Base-by-base conservation (phyloP, 2,797 vertebrate species). In the Arrhamphus sclerolepis region DNA sequence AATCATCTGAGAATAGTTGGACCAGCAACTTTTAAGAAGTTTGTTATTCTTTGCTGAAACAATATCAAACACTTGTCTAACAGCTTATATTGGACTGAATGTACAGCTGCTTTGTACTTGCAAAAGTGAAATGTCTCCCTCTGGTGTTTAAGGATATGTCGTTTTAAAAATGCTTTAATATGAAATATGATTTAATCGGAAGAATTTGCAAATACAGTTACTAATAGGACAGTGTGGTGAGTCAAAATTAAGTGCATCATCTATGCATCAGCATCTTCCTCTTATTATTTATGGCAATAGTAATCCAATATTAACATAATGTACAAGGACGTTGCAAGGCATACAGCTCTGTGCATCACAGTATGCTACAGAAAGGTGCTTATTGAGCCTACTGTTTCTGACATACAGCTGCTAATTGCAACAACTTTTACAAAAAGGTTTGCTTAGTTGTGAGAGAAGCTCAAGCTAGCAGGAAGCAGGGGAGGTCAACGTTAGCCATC, bases 91-190 rank as follows among this genome's bases (percentile, higher is more conserved):
- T 62, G 52, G 63, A 73, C 62, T 67, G 49, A 56, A 63, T 61
- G 62, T 75, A 63, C 56, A 59, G 56, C 51, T 67, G 48, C 67
- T 71, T 52, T 72, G 52, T 44, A 65, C 48, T 65, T 53, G 62
- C 42, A 50, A 58, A 59, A 52, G 81, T 81, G 67, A 79, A 83
- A 86, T 87, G 82, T 81, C 85, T 80, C 86, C 88, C 79, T 85
- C 88, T 85, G 81, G 85, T 84, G 89, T 84, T 81, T 24, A 20
- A 56, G 38, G 17, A 70, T 64, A 24, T 28, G 34, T 13, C 64
- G 51, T 44, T 68, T n/a, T 20, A 56, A 61, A 72, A 66, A 17
- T 28, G 42, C 26, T 54, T n/a, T 14, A n/a, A n/a, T 34, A n/a
- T 13, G 41, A 68, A 67, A 4, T 21, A 20, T 46, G 7, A 24